Base-by-base conservation (phyloP, 2,888 invertebrate genomes). In the Leistus spinibarbis region DNA sequence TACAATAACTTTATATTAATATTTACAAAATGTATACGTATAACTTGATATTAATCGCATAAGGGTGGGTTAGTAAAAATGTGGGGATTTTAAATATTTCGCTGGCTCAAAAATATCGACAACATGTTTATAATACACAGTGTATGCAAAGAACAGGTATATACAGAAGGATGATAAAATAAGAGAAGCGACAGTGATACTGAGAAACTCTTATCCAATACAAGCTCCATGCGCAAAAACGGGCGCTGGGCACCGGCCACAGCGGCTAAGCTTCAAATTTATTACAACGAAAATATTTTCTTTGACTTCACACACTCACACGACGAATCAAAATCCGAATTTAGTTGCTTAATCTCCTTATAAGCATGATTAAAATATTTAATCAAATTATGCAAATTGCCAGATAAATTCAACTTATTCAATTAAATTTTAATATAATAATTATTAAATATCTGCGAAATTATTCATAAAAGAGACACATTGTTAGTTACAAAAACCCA, bases 351-450 rank as follows among this genome's bases (percentile, higher is more conserved):
- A 72, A 72, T 63, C 72, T 72, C 56, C 56, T 40, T 40, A n/a
- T 71, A 71, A 71, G 63, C 64, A 54, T 71, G 71, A 71, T 71
- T 71, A 72, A 72, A 72, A 72, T 72, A 72, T 72, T 72, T 72
- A 72, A 72, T 60, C 60, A 60, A 60, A 4, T 72, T 72, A 72
- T 72, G 72, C 72, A 72, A 72, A 72, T 72, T 23, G 54, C 54
- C 56, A 56, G 57, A 65, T 72, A 72, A 72, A 72, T 72, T 72
- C 57, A 65, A 72, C 72, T 72, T 72, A 72, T 72, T 72, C 7
- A 64, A 60, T 60, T n/a, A 60, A 20, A 60, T 40, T 40, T n/a
- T 60, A 60, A 60, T 60, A 20, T 60, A 60, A 60, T 60, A 60
- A 60, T 60, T 60, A 40, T 40, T 40, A 40, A 5, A 40, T 40